Base-by-base conservation (phyloP, 2,113 vertebrate species). In the Leucosticte australis region DNA sequence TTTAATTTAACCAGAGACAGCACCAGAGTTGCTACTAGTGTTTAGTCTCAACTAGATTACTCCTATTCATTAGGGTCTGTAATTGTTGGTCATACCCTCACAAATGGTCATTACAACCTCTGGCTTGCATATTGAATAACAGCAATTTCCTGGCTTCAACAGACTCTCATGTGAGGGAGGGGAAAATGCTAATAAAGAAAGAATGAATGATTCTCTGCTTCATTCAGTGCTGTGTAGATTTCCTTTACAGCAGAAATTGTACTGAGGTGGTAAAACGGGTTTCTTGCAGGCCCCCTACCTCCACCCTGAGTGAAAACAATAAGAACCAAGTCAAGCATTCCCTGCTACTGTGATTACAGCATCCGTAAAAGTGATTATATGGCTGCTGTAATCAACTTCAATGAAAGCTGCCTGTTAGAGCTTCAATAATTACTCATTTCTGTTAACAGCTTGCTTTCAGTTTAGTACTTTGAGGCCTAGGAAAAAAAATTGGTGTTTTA, bases 351-450 rank as follows among this genome's bases (percentile, higher is more conserved):
- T 98, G 98, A 98, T 98, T 98, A 98, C 98, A 98, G 97, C 98
- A 98, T 98, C 98, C 97, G 98, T 98, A 98, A 98, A 98, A 98
- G 98, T 98, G 98, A 98, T 98, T 98, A 98, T 98, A 98, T 98
- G 97, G 98, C 98, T 98, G 97, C 98, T 98, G 98, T 98, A 98
- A 98, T 98, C 98, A 98, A 98, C 98, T 98, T 98, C 98, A 98
- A 97, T 98, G 98, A 98, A 98, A 98, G 98, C 98, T 98, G 98
- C 98, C 98, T 98, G 98, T 98, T 98, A 98, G 98, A 98, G 98
- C 98, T 98, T 98, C 98, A 98, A 98, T 98, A 98, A 98, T 98
- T 98, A 98, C 98, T 98, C 98, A 98, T 98, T 98, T 98, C 98
- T 98, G 98, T 98, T 98, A 98, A 98, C 98, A 98, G 98, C 98